Conservation (phyloP, 2,113 vertebrate species). For the Dipodomys merriami region DNA sequence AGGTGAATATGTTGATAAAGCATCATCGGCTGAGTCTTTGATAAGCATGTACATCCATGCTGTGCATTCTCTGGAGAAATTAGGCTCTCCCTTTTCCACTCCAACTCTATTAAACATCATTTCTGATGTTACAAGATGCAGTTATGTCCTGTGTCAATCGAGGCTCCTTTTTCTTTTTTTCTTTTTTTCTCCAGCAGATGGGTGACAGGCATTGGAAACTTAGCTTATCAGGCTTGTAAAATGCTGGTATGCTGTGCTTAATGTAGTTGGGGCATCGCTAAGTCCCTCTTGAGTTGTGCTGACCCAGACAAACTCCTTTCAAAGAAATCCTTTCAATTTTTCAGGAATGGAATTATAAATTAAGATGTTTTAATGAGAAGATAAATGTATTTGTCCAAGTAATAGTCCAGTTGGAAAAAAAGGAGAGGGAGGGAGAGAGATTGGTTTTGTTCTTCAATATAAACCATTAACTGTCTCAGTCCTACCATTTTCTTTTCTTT, state of each 20-base stretch:
- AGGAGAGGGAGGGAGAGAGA: neutral
- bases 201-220: slow-evolving; percentile 63
- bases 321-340: neutral
- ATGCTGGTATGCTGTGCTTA: neutral
- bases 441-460: slow-evolving; percentile 39
- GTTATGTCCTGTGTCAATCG: slow-evolving; percentile 31
- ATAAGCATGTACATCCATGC: slow-evolving; percentile 81
- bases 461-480: slow-evolving; percentile 62
- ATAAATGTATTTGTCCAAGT: slow-evolving; percentile 41
- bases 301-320: neutral
- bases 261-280: neutral
- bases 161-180: slow-evolving; percentile 27
- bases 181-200: slow-evolving; percentile 33
- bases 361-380: slow-evolving; percentile 36
- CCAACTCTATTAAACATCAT: slow-evolving; percentile 62
- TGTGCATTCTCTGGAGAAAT: slow-evolving; percentile 80
- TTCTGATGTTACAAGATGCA: slow-evolving; percentile 60
- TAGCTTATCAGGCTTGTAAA: slow-evolving; percentile 19
- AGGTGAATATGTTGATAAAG: slow-evolving; percentile 85
- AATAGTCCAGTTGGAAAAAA: slow-evolving; percentile 26
- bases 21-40: slow-evolving; percentile 81
- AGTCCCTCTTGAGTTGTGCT: neutral
- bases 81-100: slow-evolving; percentile 69
- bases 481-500: slow-evolving; percentile 61
- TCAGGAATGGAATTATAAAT: slow-evolving; percentile 9